Base-by-base conservation (phyloP, 2,113 vertebrate species). In the Erythrocebus patas region DNA sequence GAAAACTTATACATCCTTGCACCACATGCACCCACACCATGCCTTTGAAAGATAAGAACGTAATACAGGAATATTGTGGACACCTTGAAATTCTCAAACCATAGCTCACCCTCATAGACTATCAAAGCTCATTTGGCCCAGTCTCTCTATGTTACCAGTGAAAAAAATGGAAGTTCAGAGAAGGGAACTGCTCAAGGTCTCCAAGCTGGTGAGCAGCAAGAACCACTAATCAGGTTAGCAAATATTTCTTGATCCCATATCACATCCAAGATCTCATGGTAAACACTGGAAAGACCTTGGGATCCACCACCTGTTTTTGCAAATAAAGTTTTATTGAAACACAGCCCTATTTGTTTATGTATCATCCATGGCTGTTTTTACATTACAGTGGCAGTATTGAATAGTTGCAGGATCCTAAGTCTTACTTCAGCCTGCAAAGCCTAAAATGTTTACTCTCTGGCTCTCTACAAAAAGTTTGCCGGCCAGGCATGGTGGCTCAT, bases 271-370 rank as follows among this genome's bases (percentile, higher is more conserved):
- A 82, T 64, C 66, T 89, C 30, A 2, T 2, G 4, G 43, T 18
- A n/a, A 94, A 23, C 48, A 22, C 16, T 30, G 12, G 22, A 38
- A 59, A 45, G 35, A 57, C 27, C 40, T 32, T 27, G 38, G 35
- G 73, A 52, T 84, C 86, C 22, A 81, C 16, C 1, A 1, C 70
- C 52, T 43, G 6, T 38, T 59, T 68, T 61, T 95, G 11, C 20
- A 82, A 96, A 96, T 91, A 93, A 93, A 95, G 89, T 61, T 89
- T 96, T 96, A 93, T 91, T 82, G 86, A 73, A 45, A 84, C 45
- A 16, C 1, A 25, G 32, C 45, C 17, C 5, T 52, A 4, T 52
- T 73, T 57, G 48, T 57, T 59, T 79, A 10, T 79, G 35, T 61
- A 5, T 76, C 40, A 7, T n/a, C 78, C 9, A 13, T 25, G 43